phyloP scores from a whole-genome alignment of 2,888 invertebrate species.

The Tipula unca region DNA sequence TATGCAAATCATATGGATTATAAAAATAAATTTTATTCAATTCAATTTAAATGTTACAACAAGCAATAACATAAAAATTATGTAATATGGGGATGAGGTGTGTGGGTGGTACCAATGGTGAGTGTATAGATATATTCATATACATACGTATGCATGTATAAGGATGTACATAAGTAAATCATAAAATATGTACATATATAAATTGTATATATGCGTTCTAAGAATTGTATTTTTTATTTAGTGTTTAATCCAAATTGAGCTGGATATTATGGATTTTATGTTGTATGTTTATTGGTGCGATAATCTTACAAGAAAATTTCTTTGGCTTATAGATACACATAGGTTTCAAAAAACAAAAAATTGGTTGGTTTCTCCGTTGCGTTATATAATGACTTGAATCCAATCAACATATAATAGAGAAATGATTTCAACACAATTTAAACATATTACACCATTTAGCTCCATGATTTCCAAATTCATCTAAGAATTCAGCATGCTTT shows the following conservation, averaged over 20 bases:
- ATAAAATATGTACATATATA: conserved; percentile 8
- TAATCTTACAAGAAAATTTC: neutral
- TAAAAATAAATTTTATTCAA: conserved; percentile 8
- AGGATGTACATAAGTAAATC: neutral
- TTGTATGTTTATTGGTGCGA: neutral
- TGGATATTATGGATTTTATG: neutral
- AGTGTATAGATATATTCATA: no score
- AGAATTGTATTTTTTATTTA: neutral
- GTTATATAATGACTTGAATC: no score
- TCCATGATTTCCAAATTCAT: no score
- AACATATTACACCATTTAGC: no score
- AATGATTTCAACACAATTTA: no score
- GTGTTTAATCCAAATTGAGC: neutral
- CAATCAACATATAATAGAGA: no score
- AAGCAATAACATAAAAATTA: conserved; percentile 8
- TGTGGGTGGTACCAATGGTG: neutral
- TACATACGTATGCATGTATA: no score
- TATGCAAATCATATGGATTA: conserved; percentile 14
- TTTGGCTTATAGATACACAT: no score
- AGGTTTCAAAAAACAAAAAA: no score
- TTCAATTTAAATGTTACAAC: conserved; percentile 14
- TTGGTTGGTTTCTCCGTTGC: no score
- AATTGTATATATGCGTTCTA: conserved; percentile 2
- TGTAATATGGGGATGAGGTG: neutral
- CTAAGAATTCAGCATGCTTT: no score